Base-by-base conservation (phyloP, 2,113 vertebrate species). In the Cheilinus undulatus region DNA sequence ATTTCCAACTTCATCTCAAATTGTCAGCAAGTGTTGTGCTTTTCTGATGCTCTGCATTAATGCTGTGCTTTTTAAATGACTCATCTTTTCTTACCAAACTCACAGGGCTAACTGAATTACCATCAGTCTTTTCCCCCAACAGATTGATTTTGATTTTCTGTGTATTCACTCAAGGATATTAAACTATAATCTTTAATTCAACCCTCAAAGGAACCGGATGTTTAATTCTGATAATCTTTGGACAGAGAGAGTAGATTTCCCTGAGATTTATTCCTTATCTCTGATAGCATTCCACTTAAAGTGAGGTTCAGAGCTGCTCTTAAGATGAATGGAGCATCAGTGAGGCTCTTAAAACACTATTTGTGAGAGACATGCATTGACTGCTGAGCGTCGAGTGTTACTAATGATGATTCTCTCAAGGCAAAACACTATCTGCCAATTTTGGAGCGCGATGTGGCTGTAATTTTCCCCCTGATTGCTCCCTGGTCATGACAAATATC, bases 391-490 rank as follows among this genome's bases (percentile, higher is more conserved):
- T 24, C 24, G 73, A 89, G 72, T 86, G 86, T 90, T 87, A 85
- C 89, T 90, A 91, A 91, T 88, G 85, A 84, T 62, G 64, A 84
- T 91, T 86, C 88, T 89, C 82, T 40, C 4, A 74, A 77, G 88
- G 82, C 78, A 81, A 90, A 92, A 84, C 84, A 85, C 81, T 88
- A 78, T 88, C 87, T 90, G 78, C 85, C 83, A 76, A 85, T 81
- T 88, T 66, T 80, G 54, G 42, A 87, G 69, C 76, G 78, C 48
- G 58, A 82, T 69, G 86, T 83, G 83, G 78, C 85, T 88, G 82
- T 87, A 90, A 91, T 92, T 90, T 92, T 90, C 85, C 81, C 77
- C 83, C 86, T 91, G 89, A 92, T 89, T 92, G 86, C 86, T 83
- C 86, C 63, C 81, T 38, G 86, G 82, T 90, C 86, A 85, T 88